phyloP scores from a whole-genome alignment of 2,797 vertebrate species.

The Manis javanica region DNA sequence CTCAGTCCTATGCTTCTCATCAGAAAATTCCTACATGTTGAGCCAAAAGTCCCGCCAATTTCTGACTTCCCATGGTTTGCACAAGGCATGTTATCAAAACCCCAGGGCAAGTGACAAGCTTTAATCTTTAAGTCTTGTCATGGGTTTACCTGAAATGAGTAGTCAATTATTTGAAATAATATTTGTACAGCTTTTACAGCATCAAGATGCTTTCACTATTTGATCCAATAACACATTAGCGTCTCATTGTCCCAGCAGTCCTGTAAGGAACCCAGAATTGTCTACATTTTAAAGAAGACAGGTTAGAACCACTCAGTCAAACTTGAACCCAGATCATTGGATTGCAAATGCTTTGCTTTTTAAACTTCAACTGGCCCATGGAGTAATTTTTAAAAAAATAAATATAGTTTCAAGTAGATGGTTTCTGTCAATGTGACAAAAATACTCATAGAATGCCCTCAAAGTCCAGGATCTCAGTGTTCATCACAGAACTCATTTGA shows the following conservation, averaged over 20 bases:
- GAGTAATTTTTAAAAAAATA: background rate
- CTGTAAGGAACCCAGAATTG: background rate
- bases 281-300: background rate
- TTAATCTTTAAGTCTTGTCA: constrained; percentile 4
- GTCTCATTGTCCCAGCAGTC: background rate
- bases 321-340: background rate
- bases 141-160: background rate
- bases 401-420: background rate
- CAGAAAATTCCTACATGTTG: background rate
- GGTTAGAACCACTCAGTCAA: background rate
- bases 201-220: background rate
- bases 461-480: background rate
- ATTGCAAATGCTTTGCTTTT: background rate
- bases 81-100: background rate
- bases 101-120: background rate
- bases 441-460: background rate
- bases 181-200: background rate
- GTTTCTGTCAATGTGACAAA: background rate
- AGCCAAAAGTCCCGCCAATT: background rate
- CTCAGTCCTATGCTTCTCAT: background rate
- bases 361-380: background rate
- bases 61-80: background rate
- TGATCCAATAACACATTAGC: background rate
- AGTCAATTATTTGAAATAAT: background rate
- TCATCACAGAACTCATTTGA: background rate